Conservation (phyloP, 1,140 invertebrate genomes). For the Pinna nobilis region DNA sequence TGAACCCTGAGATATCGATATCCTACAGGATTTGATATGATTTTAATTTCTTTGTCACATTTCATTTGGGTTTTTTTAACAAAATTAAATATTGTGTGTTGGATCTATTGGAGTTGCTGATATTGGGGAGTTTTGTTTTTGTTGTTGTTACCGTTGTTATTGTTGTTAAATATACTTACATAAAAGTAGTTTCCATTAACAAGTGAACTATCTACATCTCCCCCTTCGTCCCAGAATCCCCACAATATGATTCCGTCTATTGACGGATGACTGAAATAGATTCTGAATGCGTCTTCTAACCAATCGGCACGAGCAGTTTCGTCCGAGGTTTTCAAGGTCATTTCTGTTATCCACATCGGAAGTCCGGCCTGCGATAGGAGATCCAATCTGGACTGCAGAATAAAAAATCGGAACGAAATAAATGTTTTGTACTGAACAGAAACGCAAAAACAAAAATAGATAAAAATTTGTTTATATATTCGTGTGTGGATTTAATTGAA, state of each 20-base stretch:
- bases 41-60: too few relatives aligned
- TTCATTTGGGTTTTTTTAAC: too few relatives aligned
- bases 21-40: neutral
- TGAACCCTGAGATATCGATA: neutral
- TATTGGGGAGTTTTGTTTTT: neutral
- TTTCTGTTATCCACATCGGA: conserved; percentile 53
- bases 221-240: conserved; percentile 45
- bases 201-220: conserved; percentile 3
- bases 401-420: neutral
- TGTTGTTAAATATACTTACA: conserved; percentile 5
- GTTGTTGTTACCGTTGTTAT: neutral
- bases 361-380: conserved; percentile 37
- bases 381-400: conserved; percentile 40
- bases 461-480: conserved; percentile 14
- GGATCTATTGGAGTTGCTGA: neutral
- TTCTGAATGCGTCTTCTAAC: conserved; percentile 34
- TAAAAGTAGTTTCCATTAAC: conserved; percentile 32
- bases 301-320: conserved; percentile 37
- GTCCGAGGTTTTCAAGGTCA: conserved; percentile 39
- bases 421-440: neutral
- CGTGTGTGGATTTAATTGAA: conserved; percentile 35
- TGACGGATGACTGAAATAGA: conserved; percentile 46
- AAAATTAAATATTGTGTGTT: too few relatives aligned
- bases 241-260: conserved; percentile 51
- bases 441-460: neutral